Base-by-base conservation (phyloP, 2,797 vertebrate genomes). In the Dromococcyx pavoninus region DNA sequence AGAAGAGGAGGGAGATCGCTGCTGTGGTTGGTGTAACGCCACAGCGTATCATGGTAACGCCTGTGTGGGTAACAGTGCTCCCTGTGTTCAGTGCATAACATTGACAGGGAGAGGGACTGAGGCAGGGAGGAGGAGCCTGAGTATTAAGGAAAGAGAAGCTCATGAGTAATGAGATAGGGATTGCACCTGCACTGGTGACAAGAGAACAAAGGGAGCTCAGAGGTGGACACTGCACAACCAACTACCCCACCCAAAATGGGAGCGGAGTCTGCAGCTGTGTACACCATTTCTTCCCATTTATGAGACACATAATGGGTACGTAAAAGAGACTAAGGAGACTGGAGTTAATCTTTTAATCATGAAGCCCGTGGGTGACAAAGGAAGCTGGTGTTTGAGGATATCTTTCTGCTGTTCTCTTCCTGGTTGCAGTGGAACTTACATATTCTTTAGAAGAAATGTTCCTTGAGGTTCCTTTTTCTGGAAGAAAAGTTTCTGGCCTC, bases 1-100 rank as follows among this genome's bases (percentile, higher is more conserved):
- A 99, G 53, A 99, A 98, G 96, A 98, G 99, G 82, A 98, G 97
- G 51, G 97, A 98, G 89, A 99, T 99, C 1, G 99, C 99, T 13
- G 97, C 98, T 30, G 96, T 97, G 5, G 98, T 99, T 74, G 99
- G 99, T 22, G 99, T 99, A 69, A 99, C 99, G 0, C 99, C 99
- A n/a, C 99, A 99, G 67, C 98, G 99, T 86, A 98, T 99, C 94
- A 98, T 99, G 99, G 99, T 99, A 95, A 98, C 8, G 1, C 17
- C n/a, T 44, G 28, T 8, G 5, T 69, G 51, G 56, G 48, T 72
- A n/a, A 32, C 19, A 30, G 35, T 35, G 69, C 22, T 80, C 61
- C 7, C 10, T 37, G 72, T 57, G 24, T 39, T 89, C 58, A 78
- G 28, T 58, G 58, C 76, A 84, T 43, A 24, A 70, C 43, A 64